These are phyloP conservation scores for Furcifer pardalis DNA, from an alignment of 2,797 vertebrate species.

Conservation along the genomic window DNA sequence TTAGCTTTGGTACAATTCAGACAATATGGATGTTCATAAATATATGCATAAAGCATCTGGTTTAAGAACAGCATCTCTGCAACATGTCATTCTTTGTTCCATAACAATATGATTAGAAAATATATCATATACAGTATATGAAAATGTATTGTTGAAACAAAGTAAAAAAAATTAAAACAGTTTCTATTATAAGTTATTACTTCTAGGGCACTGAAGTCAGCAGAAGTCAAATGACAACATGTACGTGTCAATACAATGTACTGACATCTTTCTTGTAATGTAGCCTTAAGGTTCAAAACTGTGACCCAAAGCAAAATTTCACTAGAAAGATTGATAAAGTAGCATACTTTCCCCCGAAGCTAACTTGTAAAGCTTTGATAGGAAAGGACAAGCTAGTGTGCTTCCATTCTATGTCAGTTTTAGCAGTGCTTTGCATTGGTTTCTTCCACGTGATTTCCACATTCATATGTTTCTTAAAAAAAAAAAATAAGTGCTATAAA, in stretches of 20 bases:
- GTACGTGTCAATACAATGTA: not conserved
- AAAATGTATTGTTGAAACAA: not conserved
- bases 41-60: not conserved
- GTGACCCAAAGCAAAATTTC: not conserved
- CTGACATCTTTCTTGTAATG: not conserved
- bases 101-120: conserved; percentile 16
- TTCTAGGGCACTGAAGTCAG: not conserved
- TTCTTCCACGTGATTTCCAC: not conserved
- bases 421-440: not conserved
- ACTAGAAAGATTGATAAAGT: not conserved
- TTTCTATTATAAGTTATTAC: not conserved
- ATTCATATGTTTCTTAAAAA: not conserved
- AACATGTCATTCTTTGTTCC: not conserved
- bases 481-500: too few species aligned
- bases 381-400: not conserved
- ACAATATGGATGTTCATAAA: conserved; percentile 22
- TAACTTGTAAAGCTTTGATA: not conserved
- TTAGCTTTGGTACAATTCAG: conserved; percentile 19
- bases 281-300: not conserved
- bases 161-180: not conserved
- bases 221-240: not conserved
- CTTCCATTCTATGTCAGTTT: not conserved
- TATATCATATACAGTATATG: not conserved
- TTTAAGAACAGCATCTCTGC: conserved; percentile 37
- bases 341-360: not conserved